phyloP scores from a whole-genome alignment of 2,113 vertebrate species.

The Mionectes macconnelli region DNA sequence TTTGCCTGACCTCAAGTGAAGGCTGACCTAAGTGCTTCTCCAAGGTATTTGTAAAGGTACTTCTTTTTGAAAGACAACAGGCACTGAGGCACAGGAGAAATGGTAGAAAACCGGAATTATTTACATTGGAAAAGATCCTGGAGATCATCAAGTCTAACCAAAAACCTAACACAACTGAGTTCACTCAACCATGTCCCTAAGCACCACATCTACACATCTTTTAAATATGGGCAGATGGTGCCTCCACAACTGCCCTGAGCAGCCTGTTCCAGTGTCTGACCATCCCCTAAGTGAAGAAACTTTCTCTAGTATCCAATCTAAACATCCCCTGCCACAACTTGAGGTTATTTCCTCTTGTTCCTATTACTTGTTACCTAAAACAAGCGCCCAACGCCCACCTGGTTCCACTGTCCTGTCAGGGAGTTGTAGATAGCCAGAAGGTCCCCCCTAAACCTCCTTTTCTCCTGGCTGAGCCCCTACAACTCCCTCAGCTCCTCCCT shows the following conservation, averaged over 20 bases:
- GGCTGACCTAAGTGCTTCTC: not conserved
- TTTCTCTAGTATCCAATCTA: not conserved
- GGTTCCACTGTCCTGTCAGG: not conserved
- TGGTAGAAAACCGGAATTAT: not conserved
- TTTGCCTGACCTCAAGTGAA: not conserved
- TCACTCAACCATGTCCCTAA: not conserved
- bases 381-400: not conserved
- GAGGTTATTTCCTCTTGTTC: not conserved
- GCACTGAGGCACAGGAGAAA: not conserved
- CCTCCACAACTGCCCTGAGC: not conserved
- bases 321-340: not conserved
- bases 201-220: not conserved
- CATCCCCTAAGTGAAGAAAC: not conserved
- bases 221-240: not conserved
- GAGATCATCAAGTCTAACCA: not conserved
- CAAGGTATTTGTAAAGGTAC: not conserved
- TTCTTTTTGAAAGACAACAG: not conserved
- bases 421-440: not conserved
- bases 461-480: not conserved
- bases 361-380: not conserved
- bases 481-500: not conserved
- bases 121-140: not conserved
- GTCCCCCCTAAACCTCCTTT: not conserved
- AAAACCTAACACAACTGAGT: not conserved
- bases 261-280: not conserved